Evolutionary conservation across 1,140 invertebrate genomes (phyloP), one percentile per base, ranked within the genome.

Genomic region (Batillaria attramentaria): DNA sequence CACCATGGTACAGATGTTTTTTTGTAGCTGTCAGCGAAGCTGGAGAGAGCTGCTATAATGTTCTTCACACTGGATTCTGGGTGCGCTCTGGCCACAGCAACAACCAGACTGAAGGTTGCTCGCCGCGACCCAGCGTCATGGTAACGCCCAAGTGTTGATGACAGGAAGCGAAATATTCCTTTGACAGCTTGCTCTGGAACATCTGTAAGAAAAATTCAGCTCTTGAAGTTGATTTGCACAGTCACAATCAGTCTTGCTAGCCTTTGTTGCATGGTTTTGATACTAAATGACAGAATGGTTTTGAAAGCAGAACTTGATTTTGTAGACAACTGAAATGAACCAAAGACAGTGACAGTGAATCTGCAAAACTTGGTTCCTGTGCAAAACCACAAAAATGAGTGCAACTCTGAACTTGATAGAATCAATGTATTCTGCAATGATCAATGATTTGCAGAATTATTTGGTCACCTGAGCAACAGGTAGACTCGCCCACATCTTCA

Each of bases 131-230:
- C 91, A 68, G 93, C 93, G 91, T 97, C 96, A 84, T 94, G 92
- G 87, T 97, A 97, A 82, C 95, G 93, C 77, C 94, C 93, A 79
- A 97, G 90, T 16, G 95, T 95, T 39, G 94, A 91, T 24, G 93
- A 93, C 76, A 96, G 88, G 72, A 94, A 92, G 88, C 94, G 94
- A 84, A 95, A 96, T 79, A 97, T 93, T 81, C 95, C 95, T 85
- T 93, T 93, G 33, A 97, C 92, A 78, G 95, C 94, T 83, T 93
- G 93, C 80, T 96, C 95, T 87, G 94, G 95, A 69, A 96, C 93
- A 79, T 93, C 96, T 97, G 86, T 46, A 35, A 65, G 79, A 20
- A 2, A 37, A 35, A 28, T 66, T 31, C 41, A 65, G 3, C 33
- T 28, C 16, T 35, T 13, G 5, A 37, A 46, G 46, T 28, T 60